A percentile compares a stretch with the other conserved stretches of the same genome.
phyloP scores from a whole-genome alignment of 2,888 invertebrate species.

The Eupeodes luniger region DNA sequence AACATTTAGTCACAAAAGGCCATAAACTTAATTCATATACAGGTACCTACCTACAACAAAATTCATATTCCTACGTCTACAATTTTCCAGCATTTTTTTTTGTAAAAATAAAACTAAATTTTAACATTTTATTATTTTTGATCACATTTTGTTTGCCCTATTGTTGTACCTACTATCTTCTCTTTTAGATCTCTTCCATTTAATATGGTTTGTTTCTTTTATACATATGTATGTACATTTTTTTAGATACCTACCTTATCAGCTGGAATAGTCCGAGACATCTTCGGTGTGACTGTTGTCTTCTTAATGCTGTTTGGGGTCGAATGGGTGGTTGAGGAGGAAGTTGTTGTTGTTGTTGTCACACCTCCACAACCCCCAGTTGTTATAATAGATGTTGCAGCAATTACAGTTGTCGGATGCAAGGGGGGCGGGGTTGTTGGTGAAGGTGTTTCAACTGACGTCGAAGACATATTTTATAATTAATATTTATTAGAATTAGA shows the following conservation, averaged over 20 bases:
- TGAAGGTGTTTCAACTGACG: conserved; percentile 80
- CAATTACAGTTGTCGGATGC: conserved; percentile 76
- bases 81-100: too few relatives aligned
- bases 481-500: neutral
- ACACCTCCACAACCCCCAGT: conserved; percentile 72
- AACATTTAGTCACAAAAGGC: too few relatives aligned
- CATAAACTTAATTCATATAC: too few relatives aligned
- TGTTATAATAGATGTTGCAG: conserved; percentile 71
- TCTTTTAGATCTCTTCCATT: too few relatives aligned
- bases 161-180: too few relatives aligned
- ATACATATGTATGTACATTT: too few relatives aligned
- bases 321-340: conserved; percentile 64
- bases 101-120: too few relatives aligned
- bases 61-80: too few relatives aligned
- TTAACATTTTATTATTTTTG: too few relatives aligned
- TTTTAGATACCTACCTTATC: conserved; percentile 87
- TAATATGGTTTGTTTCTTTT: too few relatives aligned
- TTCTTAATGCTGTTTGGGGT: conserved; percentile 75
- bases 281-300: conserved; percentile 82
- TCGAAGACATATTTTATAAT: conserved; percentile 79
- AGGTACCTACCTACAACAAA: too few relatives aligned
- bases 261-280: conserved; percentile 93
- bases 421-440: conserved; percentile 78
- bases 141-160: too few relatives aligned
- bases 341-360: conserved; percentile 71